Conservation (phyloP, 2,888 invertebrate genomes). For the Drosophila hawaiiensis region DNA sequence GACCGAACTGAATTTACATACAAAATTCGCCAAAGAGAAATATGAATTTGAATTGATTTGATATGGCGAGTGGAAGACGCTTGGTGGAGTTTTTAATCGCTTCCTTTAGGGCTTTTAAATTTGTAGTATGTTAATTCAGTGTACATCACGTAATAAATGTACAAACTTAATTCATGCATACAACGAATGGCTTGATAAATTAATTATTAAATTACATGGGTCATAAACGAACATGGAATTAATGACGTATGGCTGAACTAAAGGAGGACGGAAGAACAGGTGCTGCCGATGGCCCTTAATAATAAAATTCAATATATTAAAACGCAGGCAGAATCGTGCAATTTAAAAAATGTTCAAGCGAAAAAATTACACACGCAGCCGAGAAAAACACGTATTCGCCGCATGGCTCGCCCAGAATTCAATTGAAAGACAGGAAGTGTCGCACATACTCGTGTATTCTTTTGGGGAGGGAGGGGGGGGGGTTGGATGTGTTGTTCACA, state of each 20-base stretch:
- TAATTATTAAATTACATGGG: conserved; percentile 42
- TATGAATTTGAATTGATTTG: neutral
- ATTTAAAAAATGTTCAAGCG: conserved; percentile 29
- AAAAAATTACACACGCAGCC: conserved; percentile 7
- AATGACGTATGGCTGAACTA: conserved; percentile 28
- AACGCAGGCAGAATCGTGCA: conserved; percentile 18
- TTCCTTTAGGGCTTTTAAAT: neutral
- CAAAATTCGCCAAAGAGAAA: neutral
- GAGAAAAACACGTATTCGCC: conserved; percentile 56
- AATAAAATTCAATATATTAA: conserved; percentile 49
- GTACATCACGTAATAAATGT: neutral
- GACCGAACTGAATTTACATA: neutral
- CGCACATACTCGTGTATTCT: conserved; percentile 2
- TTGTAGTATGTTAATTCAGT: neutral
- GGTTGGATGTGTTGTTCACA: no score
- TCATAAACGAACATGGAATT: conserved; percentile 50
- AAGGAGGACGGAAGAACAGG: conserved; percentile 32
- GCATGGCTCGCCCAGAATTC: conserved; percentile 21
- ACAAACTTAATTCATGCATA: neutral
- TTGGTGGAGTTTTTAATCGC: neutral
- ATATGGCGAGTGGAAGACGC: no score
- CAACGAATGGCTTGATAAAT: conserved; percentile 10
- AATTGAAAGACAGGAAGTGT: conserved; percentile 42
- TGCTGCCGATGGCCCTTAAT: conserved; percentile 53
- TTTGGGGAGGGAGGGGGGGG: neutral